Conservation (phyloP, 2,113 vertebrate genomes). For the Irena cyanogastra region DNA sequence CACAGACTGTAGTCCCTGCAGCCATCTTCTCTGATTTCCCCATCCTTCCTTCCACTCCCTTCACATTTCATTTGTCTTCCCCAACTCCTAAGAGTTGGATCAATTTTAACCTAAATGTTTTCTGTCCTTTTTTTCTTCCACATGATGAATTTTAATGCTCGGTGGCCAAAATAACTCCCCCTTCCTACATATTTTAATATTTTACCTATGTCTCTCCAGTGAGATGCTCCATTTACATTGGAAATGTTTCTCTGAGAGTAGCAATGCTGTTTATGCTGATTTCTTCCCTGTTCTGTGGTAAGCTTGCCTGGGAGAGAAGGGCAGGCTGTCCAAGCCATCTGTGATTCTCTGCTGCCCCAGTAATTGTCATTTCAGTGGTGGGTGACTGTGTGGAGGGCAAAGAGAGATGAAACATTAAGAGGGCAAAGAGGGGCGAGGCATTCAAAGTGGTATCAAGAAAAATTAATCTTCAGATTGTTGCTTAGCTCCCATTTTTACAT, state of each 20-base stretch:
- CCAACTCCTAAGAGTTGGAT: not conserved
- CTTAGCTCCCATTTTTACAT: not conserved
- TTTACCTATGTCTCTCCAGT: not conserved
- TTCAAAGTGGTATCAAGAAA: not conserved
- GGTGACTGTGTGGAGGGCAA: not conserved
- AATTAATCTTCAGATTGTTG: not conserved
- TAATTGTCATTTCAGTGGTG: not conserved
- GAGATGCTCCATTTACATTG: conserved; percentile 18
- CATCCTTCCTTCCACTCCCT: not conserved
- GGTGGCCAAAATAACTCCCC: not conserved
- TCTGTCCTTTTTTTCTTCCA: not conserved
- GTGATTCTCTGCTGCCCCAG: not conserved
- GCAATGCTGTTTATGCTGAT: not conserved
- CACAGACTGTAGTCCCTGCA: not conserved
- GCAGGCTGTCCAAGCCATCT: not conserved
- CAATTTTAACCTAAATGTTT: not conserved
- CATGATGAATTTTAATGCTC: conserved; percentile 11
- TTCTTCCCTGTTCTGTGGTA: not conserved
- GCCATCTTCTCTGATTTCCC: not conserved
- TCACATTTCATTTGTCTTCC: not conserved
- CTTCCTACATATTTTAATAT: conserved; percentile 23
- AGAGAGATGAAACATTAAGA: not conserved
- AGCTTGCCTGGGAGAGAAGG: not conserved
- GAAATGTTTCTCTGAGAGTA: not conserved
- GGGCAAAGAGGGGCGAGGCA: not conserved